Evolutionary conservation across 2,113 vertebrate genomes (phyloP), one percentile per base, ranked within the genome.

Genomic region (Apistogramma diplotaenia): DNA sequence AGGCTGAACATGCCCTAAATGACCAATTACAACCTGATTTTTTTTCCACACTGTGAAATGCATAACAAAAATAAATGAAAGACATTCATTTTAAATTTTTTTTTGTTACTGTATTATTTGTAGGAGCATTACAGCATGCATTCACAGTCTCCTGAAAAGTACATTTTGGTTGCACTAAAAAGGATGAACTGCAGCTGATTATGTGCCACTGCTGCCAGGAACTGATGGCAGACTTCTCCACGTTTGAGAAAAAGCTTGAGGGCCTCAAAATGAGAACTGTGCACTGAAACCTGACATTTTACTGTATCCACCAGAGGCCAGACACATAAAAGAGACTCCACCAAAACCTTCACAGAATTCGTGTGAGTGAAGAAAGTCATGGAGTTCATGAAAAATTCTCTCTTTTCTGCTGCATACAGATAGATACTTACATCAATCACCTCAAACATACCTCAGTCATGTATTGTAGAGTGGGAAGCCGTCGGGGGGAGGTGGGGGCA

Each of bases 331-430:
- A 89, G 78, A 91, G 81, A 73, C 77, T 67, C 83, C 33, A 51
- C 81, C 61, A 81, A 85, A 85, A 90, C 84, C 85, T 89, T 88
- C 87, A 85, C 79, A 89, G 80, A 83, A 80, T 85, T 82, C 84
- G 79, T 82, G 67, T 37, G 85, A 86, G 75, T 25, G 83, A 86
- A 79, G 87, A 88, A 88, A 81, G 74, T 74, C 79, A 37, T 59
- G 86, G 76, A 79, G 84, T 78, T 90, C 87, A 88, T 93, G 84
- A 89, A 91, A 90, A 67, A 91, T 91, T 85, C 67, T 58, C 16
- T 91, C 83, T 90, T 67, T 87, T 92, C 91, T 82, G 23, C 79
- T 33, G 75, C 83, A 86, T 84, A 81, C 77, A 81, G 76, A 89
- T 71, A 76, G 60, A 81, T 74, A 57, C 56, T 76, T 61, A 81